These are phyloP conservation scores for Thalassarche chlororhynchos DNA, from an alignment of 2,113 vertebrate species.

Conservation along the genomic window DNA sequence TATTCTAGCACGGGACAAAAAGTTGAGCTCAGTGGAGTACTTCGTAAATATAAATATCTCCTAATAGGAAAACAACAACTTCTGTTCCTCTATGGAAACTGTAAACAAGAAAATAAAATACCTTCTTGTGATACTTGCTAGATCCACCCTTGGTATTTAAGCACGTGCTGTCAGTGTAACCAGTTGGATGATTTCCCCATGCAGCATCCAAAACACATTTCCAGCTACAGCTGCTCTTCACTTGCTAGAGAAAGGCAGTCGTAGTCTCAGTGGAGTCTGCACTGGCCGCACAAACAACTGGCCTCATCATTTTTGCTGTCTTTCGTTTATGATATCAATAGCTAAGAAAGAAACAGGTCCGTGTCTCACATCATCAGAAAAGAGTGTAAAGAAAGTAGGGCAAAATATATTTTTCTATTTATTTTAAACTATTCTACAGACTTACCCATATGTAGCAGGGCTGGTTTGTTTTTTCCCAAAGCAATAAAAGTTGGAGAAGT, in stretches of 20 bases:
- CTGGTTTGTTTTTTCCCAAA: background rate
- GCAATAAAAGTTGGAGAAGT: background rate
- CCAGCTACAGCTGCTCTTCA: background rate
- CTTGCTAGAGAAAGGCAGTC: background rate
- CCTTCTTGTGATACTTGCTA: background rate
- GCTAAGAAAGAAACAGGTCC: background rate
- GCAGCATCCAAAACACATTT: background rate
- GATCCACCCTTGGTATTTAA: background rate
- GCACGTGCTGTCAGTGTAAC: background rate
- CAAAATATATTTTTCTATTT: background rate
- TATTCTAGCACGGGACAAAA: background rate
- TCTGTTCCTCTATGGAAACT: background rate
- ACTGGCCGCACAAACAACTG: background rate
- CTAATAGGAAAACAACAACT: background rate
- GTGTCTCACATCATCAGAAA: background rate
- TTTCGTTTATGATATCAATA: background rate
- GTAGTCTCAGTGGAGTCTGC: background rate
- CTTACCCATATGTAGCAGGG: background rate
- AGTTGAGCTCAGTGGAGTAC: background rate
- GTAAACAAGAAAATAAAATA: background rate
- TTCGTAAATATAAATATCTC: background rate
- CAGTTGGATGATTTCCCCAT: background rate
- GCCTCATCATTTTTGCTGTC: background rate
- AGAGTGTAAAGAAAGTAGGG: background rate
- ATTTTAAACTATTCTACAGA: background rate